Percentiles rank a stretch among this genome's conserved stretches.
These are phyloP conservation scores for Meliscaeva auricollis DNA, from an alignment of 2,888 invertebrate genomes.

Conservation along the genomic window DNA sequence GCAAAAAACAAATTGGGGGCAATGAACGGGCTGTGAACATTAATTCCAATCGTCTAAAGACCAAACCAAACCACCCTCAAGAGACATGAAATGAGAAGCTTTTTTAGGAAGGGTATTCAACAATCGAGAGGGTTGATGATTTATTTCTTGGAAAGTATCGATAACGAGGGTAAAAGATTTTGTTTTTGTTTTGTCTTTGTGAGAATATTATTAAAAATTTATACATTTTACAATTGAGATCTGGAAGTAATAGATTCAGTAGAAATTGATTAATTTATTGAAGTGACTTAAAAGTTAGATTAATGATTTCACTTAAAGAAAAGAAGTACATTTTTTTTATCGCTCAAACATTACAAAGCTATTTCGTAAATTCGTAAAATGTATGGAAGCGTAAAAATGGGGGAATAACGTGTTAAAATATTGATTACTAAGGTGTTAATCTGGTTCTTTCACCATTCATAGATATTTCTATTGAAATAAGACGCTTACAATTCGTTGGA, in stretches of 20 bases:
- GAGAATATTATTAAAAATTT: conserved; percentile 14
- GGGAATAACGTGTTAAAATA: neutral
- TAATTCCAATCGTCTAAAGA: neutral
- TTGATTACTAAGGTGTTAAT: neutral
- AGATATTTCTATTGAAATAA: neutral
- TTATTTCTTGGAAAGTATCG: neutral
- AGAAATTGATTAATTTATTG: neutral
- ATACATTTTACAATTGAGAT: neutral
- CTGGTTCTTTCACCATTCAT: neutral
- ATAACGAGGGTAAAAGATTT: neutral
- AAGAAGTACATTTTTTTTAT: no score
- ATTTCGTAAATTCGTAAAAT: no score
- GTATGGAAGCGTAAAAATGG: neutral
- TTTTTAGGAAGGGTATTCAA: conserved; percentile 25
- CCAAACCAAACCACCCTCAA: neutral
- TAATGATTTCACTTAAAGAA: neutral
- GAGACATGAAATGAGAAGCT: conserved; percentile 5
- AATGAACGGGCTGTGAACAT: conserved; percentile 51
- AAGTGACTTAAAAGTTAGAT: neutral
- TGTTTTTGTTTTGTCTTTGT: neutral
- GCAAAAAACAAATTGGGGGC: conserved; percentile 40
- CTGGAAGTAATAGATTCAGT: neutral
- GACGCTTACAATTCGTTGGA: neutral
- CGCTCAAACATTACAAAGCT: no score
- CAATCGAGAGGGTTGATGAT: neutral